phyloP scores from a whole-genome alignment of 2,888 invertebrate genomes.

The Watsonalla cultraria region DNA sequence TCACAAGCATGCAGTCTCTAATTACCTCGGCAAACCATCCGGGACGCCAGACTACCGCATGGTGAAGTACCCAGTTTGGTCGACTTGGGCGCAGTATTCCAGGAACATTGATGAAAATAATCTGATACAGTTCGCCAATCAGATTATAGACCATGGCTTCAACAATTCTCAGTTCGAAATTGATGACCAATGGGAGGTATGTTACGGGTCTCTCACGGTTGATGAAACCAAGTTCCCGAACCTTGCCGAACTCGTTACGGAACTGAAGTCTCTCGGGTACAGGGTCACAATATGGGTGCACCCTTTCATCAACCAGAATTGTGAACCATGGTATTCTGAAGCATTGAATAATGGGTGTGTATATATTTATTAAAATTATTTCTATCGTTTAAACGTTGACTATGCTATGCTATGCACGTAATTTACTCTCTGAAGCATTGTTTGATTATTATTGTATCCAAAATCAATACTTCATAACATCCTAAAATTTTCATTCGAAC shows the following conservation, averaged over 20 bases:
- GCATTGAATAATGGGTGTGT: slow-evolving; percentile 77
- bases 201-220: slow-evolving; percentile 89
- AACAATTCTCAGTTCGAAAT: slow-evolving; percentile 88
- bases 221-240: slow-evolving; percentile 84
- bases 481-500: too few species aligned
- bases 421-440: neutral
- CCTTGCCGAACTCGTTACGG: slow-evolving; percentile 77
- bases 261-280: slow-evolving; percentile 82
- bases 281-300: slow-evolving; percentile 91
- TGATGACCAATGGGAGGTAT: slow-evolving; percentile 92
- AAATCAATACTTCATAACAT: too few species aligned
- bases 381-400: neutral
- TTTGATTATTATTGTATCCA: too few species aligned
- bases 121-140: slow-evolving; percentile 81
- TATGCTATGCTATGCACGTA: neutral
- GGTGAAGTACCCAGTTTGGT: slow-evolving; percentile 91
- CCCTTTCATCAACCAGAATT: slow-evolving; percentile 89
- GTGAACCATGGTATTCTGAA: slow-evolving; percentile 78
- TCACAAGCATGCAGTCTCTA: slow-evolving; percentile 80
- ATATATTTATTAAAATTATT: neutral
- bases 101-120: slow-evolving; percentile 79
- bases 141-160: slow-evolving; percentile 82
- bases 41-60: slow-evolving; percentile 82
- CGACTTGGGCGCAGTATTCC: slow-evolving; percentile 90
- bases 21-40: slow-evolving; percentile 80